Percentiles rank a stretch among this genome's conserved stretches.
Conservation (phyloP, 2,113 vertebrate genomes). For the Ictalurus punctatus region DNA sequence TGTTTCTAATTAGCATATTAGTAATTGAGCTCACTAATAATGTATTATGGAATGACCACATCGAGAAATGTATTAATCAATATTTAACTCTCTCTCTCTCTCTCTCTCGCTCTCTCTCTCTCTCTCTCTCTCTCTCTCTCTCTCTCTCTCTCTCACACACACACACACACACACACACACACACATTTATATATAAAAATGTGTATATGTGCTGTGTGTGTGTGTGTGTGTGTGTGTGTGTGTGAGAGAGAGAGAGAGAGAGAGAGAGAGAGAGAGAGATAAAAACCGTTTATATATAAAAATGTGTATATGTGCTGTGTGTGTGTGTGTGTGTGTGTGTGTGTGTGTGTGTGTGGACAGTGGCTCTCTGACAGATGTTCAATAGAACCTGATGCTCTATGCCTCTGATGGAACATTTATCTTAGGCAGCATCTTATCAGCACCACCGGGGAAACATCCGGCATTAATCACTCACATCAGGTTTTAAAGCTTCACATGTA, state of each 20-base stretch:
- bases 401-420: conserved; percentile 41
- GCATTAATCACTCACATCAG: conserved; percentile 47
- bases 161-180: too few species aligned
- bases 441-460: conserved; percentile 33
- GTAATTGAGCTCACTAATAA: neutral
- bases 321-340: conserved; percentile 6
- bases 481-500: conserved; percentile 32
- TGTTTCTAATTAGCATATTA: neutral
- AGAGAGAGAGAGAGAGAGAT: too few species aligned
- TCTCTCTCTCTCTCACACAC: too few species aligned
- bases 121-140: too few species aligned
- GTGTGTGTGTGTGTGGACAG: neutral
- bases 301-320: neutral
- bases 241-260: too few species aligned
- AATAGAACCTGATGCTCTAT: conserved; percentile 40
- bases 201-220: neutral
- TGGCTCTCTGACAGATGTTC: conserved; percentile 46
- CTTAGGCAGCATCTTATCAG: conserved; percentile 46
- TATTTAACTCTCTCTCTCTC: neutral
- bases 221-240: conserved; percentile 17
- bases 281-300: too few species aligned
- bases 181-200: too few species aligned
- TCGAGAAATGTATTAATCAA: neutral
- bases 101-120: too few species aligned
- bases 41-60: neutral